Evolutionary conservation across 2,113 vertebrate species (phyloP), one percentile per base, ranked within the genome.

Genomic region (Campylorhamphus procurvoides): DNA sequence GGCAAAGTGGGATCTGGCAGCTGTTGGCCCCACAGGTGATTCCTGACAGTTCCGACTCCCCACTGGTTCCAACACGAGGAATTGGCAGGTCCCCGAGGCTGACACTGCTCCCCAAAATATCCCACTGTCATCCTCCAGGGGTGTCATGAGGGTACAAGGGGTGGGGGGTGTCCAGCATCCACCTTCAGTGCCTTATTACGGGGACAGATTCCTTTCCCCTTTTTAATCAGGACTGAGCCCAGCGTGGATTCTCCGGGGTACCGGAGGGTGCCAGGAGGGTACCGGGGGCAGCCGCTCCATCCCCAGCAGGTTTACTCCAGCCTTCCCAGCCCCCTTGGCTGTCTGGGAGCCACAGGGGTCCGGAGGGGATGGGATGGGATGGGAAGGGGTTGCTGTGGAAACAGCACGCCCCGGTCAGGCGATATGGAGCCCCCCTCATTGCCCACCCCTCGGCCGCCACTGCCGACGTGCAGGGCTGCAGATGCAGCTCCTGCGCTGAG

Each of bases 321-420:
- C 74, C 42, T 53, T 74, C n/a, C 50, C 7, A 40, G 44, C 66
- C 55, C 82, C 71, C 35, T 58, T 5, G 7, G 3, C 85, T 62
- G 62, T 13, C 9, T 1, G 35, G 76, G 60, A 94, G 84, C 84
- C 7, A 2, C 89, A 40, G 89, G 83, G 91, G 53, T 90, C 86
- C 7, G 0, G 19, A 46, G 18, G 7, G 69, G 33, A 35, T 3
- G 71, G 71, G 47, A 84, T 15, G 31, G 77, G 33, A 35, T 3
- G 71, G 71, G 47, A 84, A 6, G 31, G 77, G 47, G 90, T 84
- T 94, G 93, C 94, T 95, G 81, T 87, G 90, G 62, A 33, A 83
- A 81, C 94, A 89, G 83, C 88, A 63, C 3, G 58, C 6, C n/a
- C 81, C 42, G 17, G 47, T 25, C 27, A 84, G 73, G 73, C 28